Evolutionary conservation across 2,888 invertebrate species (phyloP).

Genomic region (Phymatocera aterrima): DNA sequence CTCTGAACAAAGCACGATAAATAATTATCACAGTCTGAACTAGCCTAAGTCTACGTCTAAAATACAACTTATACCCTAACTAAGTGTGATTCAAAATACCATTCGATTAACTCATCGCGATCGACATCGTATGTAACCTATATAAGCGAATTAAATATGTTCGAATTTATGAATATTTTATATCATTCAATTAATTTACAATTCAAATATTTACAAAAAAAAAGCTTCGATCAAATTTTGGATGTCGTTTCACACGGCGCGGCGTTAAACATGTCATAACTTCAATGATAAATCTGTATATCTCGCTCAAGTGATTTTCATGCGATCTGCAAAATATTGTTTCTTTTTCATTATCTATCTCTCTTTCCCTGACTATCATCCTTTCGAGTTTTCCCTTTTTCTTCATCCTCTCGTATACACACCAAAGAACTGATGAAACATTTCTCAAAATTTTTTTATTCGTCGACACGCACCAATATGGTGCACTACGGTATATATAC

Average conservation of each 20-base stretch:
- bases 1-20: constrained; percentile 65
- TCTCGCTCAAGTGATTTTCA: background rate
- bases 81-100: constrained; percentile 25
- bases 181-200: constrained; percentile 30
- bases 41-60: constrained; percentile 64
- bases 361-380: constrained; percentile 5
- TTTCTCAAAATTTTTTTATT: constrained; percentile 35
- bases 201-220: constrained; percentile 32
- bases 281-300: background rate
- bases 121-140: constrained; percentile 23
- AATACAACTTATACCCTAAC: constrained; percentile 46
- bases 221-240: constrained; percentile 24
- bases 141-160: constrained; percentile 32
- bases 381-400: constrained; percentile 49
- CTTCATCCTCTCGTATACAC: constrained; percentile 39
- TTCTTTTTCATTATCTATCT: background rate
- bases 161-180: background rate
- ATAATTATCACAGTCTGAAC: constrained; percentile 72
- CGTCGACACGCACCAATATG: constrained; percentile 71
- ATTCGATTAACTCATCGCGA: constrained; percentile 5
- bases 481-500: constrained; percentile 67
- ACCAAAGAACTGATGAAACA: constrained; percentile 46
- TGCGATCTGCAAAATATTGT: background rate
- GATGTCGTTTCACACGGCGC: background rate
- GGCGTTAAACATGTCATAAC: background rate